Evolutionary conservation across 2,113 vertebrate genomes (phyloP).

Genomic region (Todiramphus saurophagus): DNA sequence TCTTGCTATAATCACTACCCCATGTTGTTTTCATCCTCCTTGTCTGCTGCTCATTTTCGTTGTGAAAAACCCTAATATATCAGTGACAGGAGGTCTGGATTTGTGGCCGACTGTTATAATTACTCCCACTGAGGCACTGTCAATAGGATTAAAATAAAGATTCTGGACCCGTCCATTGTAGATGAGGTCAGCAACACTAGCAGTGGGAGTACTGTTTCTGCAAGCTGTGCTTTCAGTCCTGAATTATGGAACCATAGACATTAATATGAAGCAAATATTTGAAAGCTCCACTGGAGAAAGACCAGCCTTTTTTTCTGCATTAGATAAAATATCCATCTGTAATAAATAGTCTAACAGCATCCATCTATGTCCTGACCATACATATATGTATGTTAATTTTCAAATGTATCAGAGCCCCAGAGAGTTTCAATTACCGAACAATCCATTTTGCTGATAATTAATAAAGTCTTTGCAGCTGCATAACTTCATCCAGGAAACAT

Average conservation of each 20-base stretch:
- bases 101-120: constrained; percentile 78
- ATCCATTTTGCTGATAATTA: constrained; percentile 77
- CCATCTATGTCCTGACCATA: constrained; percentile 51
- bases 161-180: constrained; percentile 70
- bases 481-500: constrained; percentile 73
- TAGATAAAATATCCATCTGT: constrained; percentile 57
- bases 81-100: constrained; percentile 76
- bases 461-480: constrained; percentile 76
- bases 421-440: constrained; percentile 74
- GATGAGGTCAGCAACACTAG: constrained; percentile 78
- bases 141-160: constrained; percentile 81
- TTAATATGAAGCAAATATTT: constrained; percentile 74
- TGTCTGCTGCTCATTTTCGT: constrained; percentile 73
- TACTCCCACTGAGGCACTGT: constrained; percentile 80
- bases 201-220: constrained; percentile 72
- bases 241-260: constrained; percentile 58
- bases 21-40: constrained; percentile 70
- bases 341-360: constrained; percentile 70
- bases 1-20: constrained; percentile 64
- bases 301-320: constrained; percentile 39
- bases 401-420: constrained; percentile 47
- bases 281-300: constrained; percentile 69
- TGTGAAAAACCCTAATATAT: constrained; percentile 68
- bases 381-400: constrained; percentile 53
- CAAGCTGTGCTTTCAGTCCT: constrained; percentile 69